Base-by-base conservation (phyloP, 2,888 invertebrate species). In the Callyntrura sp. region DNA sequence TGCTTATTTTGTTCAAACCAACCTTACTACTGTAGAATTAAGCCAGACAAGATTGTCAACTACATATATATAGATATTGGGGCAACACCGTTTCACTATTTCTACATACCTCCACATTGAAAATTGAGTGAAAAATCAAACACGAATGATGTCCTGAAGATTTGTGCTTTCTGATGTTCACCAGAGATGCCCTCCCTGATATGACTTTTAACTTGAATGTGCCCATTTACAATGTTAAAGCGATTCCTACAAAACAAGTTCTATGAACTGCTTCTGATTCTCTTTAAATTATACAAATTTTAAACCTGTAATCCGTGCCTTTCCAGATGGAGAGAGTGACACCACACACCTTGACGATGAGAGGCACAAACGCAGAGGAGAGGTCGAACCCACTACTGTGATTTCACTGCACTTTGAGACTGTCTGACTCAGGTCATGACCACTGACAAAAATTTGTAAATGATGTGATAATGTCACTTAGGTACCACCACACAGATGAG, bases 291-390 rank as follows among this genome's bases (percentile, higher is more conserved):
- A 81, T 62, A 35, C 62, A 62, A 60, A 25, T 78, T 43, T 57
- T 81, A 81, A n/a, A 81, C 81, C 81, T 81, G 81, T 45, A 62
- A 28, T 81, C 81, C 81, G 45, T 62, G 81, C 17, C 81, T 62
- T 81, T 35, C 81, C 78, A 55, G 78, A 28, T 78, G 78, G 25
- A 57, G 62, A 43, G 35, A 81, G 79, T 9, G 45, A 43, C 83
- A 45, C 65, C 83, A 65, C 68, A 83, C 83, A 83, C 83, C 65
- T 60, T 68, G 83, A 81, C 25, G 51, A 51, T 65, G 62, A 43
- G 43, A 28, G 9, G 28, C 83, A 68, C 28, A 60, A 83, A 51
- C 35, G 35, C 17, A 48, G 65, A 82, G 17, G 14, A 68, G 25
- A 83, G 83, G 68, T 83, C 25, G 83, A 51, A 68, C 51, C 65